Evolutionary conservation across 2,888 invertebrate genomes (phyloP), one percentile per base, ranked within the genome.

Genomic region (Cheilosia impressa): DNA sequence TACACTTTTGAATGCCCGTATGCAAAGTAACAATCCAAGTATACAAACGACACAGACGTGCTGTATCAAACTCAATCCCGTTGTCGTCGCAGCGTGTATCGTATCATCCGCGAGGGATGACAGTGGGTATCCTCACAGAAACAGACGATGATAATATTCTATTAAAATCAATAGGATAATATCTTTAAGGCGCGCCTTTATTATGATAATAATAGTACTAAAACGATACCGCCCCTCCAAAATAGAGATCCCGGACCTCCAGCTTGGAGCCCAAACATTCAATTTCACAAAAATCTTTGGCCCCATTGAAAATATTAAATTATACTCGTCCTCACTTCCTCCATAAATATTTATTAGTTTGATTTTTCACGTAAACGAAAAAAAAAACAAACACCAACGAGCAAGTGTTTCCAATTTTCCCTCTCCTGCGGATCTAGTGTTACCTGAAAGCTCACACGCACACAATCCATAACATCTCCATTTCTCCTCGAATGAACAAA

Each of bases 311-410:
- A 77, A 72, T 81, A 81, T 85, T 85, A 81, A 85, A 85, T 85
- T 81, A 81, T 60, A 27, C 69, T 79, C 79, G 63, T 76, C 85
- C 53, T 63, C 47, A 19, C 52, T 19, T 38, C 31, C 19, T 50
- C 15, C 82, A 87, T 87, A 87, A 82, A 87, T 87, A 87, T 87
- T 87, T 87, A 87, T 87, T 82, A 87, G 87, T 87, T 87, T 87
- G 72, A 85, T 81, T 52, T 52, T 52, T 22, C 24, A 52, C 72
- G 47, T 71, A 80, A 85, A 79, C 65, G 71, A 78, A 52, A 66
- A 53, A 53, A 57, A 53, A 50, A 45, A 45, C 63, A 63, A 43
- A 71, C 53, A 75, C 66, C 65, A 62, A 41, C 62, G 80, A 72
- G 52, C 58, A 80, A 85, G 71, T 72, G 76, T 85, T 80, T 80